Conservation (phyloP, 53 echinoderm and acorn worm species). For the Luidia sarsii region DNA sequence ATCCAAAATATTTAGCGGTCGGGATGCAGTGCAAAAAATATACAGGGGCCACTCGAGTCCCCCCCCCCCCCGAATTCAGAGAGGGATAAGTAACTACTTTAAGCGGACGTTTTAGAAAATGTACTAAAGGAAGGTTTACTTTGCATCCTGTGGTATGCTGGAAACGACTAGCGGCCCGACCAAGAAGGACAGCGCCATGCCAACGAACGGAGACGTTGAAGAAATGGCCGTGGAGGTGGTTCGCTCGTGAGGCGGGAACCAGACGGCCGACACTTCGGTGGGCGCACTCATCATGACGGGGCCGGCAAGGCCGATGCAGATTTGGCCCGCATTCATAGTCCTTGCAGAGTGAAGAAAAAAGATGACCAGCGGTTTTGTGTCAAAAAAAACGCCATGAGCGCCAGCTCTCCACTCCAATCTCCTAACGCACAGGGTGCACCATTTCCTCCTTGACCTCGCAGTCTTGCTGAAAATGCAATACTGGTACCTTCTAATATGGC, state of each 20-base stretch:
- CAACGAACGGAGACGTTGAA: constrained; percentile 56
- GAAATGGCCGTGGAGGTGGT: constrained; percentile 86
- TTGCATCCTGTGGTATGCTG: constrained; percentile 29
- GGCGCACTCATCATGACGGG: constrained; percentile 82
- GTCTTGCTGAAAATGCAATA: neutral
- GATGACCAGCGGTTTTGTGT: no score
- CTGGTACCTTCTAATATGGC: no score
- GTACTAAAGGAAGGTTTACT: no score
- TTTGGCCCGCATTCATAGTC: constrained; percentile 83
- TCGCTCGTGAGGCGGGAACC: constrained; percentile 87
- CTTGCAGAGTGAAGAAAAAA: constrained; percentile 53
- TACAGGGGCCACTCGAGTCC: no score
- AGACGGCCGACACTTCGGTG: constrained; percentile 75
- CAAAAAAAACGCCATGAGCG: no score
- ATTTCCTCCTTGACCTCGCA: neutral
- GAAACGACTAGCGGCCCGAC: constrained; percentile 71
- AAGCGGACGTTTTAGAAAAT: no score
- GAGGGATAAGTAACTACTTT: no score
- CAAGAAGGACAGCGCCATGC: constrained; percentile 74
- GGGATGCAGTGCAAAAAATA: no score
- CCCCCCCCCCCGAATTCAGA: no score
- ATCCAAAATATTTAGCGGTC: no score
- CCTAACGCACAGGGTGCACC: no score
- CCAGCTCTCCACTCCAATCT: no score
- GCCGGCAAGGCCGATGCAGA: constrained; percentile 79